Evolutionary conservation across 1,140 invertebrate species (phyloP).

Genomic region (Drosophila guanche): DNA sequence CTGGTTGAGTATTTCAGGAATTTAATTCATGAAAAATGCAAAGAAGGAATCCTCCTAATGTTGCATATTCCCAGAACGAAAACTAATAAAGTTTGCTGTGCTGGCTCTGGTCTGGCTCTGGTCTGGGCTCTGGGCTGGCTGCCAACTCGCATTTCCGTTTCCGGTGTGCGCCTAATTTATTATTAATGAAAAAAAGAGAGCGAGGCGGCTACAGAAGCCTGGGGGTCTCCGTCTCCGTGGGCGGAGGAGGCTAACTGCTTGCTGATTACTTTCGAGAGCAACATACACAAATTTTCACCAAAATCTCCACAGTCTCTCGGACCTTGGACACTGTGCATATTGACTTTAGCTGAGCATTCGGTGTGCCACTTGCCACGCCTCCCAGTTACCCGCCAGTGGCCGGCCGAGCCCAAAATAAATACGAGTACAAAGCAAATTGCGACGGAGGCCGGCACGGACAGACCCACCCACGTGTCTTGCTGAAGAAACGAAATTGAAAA

Average conservation of each 20-base stretch:
- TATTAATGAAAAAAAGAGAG: constrained; percentile 34
- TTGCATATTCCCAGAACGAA: constrained; percentile 19
- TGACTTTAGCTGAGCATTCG: constrained; percentile 15
- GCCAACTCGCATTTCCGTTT: constrained; percentile 49
- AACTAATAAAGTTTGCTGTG: constrained; percentile 44
- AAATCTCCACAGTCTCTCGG: constrained; percentile 13
- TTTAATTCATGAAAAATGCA: constrained; percentile 44
- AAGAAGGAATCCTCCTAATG: constrained; percentile 28
- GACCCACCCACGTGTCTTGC: neutral
- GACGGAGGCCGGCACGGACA: neutral
- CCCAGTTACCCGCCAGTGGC: neutral
- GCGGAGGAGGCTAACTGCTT: neutral
- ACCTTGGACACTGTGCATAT: constrained; percentile 20
- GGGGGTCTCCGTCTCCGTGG: neutral
- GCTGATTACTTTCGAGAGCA: constrained; percentile 33
- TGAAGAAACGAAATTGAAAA: constrained; percentile 39
- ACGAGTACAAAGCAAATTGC: constrained; percentile 33
- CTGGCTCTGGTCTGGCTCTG: no score
- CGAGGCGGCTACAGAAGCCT: neutral
- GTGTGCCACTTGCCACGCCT: neutral
- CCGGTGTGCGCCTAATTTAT: constrained; percentile 46
- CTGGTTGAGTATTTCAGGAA: constrained; percentile 10
- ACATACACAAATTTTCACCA: constrained; percentile 11
- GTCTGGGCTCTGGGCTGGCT: constrained; percentile 23
- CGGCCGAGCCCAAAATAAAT: constrained; percentile 37